Base-by-base conservation (phyloP, 1,140 invertebrate species). In the Drosophila ambigua region DNA sequence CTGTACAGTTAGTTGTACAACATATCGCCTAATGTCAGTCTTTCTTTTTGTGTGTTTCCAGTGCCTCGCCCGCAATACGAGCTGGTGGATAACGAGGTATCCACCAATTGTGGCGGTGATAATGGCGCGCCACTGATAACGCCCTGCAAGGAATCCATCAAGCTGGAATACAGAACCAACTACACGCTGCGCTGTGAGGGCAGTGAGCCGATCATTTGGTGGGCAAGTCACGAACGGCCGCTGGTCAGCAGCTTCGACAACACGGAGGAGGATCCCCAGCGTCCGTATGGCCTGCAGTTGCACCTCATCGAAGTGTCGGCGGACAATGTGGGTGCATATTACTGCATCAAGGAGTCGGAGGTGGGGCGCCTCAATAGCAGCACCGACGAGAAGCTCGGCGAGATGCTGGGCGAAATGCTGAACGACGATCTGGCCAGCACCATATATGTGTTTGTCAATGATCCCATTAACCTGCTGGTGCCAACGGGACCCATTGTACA, bases 401-500 rank as follows among this genome's bases (percentile, higher is more conserved):
- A 85, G 51, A 82, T 79, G 9, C 53, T 92, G 15, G 57, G 91
- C 2, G 69, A 92, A 31, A 72, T 91, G 39, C 92, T 92, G 24
- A 93, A 93, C 84, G 88, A 91, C 2, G 76, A 73, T 31, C 79
- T 92, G 46, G 93, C 92, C 5, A 91, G 92, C 63, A 93, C 93
- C 72, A 92, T 94, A 48, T 96, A 95, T 72, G 90, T 96, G 61
- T 96, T 94, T 77, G 94, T 96, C 0, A 93, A 94, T 84, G 95
- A 95, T 95, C 93, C 93, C 92, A 64, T 83, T 26, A 93, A 90
- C 77, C 90, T 94, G 53, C 92, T 95, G 71, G 94, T 93, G 5
- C 90, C 93, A 11, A 58, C 90, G 79, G 23, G 67, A 6, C 43
- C 83, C 20, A 69, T 93, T 13, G 79, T 94, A 20, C 75, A 73